Base-by-base conservation (phyloP, 2,888 invertebrate genomes). In the Agriotes lineatus region DNA sequence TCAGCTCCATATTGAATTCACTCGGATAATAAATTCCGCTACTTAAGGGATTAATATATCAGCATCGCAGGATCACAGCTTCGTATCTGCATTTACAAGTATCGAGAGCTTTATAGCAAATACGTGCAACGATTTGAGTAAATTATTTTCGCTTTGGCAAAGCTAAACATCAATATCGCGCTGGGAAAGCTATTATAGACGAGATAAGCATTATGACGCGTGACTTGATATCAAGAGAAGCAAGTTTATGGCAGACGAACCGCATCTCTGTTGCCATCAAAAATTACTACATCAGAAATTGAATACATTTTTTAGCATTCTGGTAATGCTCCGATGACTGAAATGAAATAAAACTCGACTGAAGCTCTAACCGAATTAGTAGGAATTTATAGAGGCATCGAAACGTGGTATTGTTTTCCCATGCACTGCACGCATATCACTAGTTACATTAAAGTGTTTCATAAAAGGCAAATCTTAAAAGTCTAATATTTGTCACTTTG, bases 141-240 rank as follows among this genome's bases (percentile, higher is more conserved):
- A 66, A 59, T 59, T 59, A 66, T 59, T 59, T 60, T 65, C 44
- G 33, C 50, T 60, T 69, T 54, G 50, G 48, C 33, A 56, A 42
- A 69, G 64, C 60, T 69, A 56, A 64, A 64, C 63, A 60, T 69
- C 65, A 48, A 69, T 69, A 69, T 69, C 69, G 42, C 44, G 35
- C 59, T 64, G 65, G 59, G 45, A 65, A 69, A 54, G 59, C 64
- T 52, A 69, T 69, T 69, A 69, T 54, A 60, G 44, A 54, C 44
- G 56, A 69, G 69, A 69, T 69, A 69, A 69, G 69, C 64, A 64
- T 69, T 69, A 69, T 64, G 69, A 64, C 64, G 69, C 60, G 56
- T 57, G 59, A 60, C 59, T 69, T 69, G 64, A 60, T 69, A 69
- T 60, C 64, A 60, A 56, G 64, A 65, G 57, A 69, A 63, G 59